Percentiles rank a stretch among this genome's conserved stretches.
phyloP scores from a whole-genome alignment of 2,797 vertebrate genomes.

The Danio kyathit region DNA sequence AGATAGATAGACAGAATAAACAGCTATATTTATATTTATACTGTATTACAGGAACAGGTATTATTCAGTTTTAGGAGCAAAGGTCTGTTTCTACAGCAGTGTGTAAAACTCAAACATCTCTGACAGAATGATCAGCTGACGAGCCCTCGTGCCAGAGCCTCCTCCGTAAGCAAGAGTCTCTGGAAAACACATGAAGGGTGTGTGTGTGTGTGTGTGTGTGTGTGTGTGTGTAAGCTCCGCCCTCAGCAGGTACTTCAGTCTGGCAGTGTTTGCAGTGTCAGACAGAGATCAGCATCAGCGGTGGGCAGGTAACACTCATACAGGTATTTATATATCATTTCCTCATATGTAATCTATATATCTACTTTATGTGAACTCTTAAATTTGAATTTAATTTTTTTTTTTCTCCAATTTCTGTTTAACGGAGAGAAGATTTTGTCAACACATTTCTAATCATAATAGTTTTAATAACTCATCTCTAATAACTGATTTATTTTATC shows the following conservation, averaged over 20 bases:
- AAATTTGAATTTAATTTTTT: no score
- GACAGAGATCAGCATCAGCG: constrained; percentile 1
- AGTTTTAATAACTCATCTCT: no score
- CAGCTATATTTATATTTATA: no score
- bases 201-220: background rate
- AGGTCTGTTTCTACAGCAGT: background rate
- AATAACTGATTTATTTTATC: no score
- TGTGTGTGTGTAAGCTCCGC: background rate
- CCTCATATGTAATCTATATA: no score
- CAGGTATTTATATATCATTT: no score
- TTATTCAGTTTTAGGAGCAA: background rate
- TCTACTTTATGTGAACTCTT: no score
- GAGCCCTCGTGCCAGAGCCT: background rate
- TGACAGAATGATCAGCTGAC: background rate
- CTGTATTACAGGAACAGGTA: no score
- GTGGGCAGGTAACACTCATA: constrained; percentile 6
- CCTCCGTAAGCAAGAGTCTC: background rate
- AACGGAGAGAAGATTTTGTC: no score
- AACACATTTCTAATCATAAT: no score
- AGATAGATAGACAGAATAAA: no score
- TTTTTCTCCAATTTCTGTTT: no score
- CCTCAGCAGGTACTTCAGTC: background rate
- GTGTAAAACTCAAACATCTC: background rate
- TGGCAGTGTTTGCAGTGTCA: background rate
- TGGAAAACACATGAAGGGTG: background rate